These are phyloP conservation scores for Saturnia japonica DNA, from an alignment of 2,888 invertebrate species.

Conservation along the genomic window DNA sequence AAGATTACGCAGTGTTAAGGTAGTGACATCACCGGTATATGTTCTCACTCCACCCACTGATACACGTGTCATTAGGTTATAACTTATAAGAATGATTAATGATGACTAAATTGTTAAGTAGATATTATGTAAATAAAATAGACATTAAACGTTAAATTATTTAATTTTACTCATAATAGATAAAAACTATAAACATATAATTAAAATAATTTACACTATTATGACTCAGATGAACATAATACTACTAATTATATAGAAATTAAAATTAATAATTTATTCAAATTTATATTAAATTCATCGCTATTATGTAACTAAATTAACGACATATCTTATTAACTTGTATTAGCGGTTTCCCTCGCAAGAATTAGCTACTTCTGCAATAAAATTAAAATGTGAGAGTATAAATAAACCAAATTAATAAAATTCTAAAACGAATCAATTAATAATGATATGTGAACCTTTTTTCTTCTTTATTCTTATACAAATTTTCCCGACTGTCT, in stretches of 20 bases:
- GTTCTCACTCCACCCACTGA: conserved; percentile 69
- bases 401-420: too few species aligned
- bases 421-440: too few species aligned
- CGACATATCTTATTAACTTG: not conserved
- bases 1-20: conserved; percentile 56
- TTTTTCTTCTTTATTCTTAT: not conserved
- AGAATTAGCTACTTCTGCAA: not conserved
- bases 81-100: conserved; percentile 42
- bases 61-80: conserved; percentile 62
- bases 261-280: not conserved
- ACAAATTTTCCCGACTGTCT: not conserved
- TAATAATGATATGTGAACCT: too few species aligned
- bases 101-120: not conserved
- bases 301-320: not conserved
- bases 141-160: not conserved
- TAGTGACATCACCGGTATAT: conserved; percentile 75
- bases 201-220: not conserved
- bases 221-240: not conserved
- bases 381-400: not conserved
- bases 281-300: not conserved
- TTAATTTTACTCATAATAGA: not conserved
- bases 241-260: not conserved
- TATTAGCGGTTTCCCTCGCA: not conserved
- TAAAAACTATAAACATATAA: not conserved
- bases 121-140: not conserved